Evolutionary conservation across 2,888 invertebrate genomes (phyloP), one percentile per base, ranked within the genome.

Genomic region (Dione vanillae): DNA sequence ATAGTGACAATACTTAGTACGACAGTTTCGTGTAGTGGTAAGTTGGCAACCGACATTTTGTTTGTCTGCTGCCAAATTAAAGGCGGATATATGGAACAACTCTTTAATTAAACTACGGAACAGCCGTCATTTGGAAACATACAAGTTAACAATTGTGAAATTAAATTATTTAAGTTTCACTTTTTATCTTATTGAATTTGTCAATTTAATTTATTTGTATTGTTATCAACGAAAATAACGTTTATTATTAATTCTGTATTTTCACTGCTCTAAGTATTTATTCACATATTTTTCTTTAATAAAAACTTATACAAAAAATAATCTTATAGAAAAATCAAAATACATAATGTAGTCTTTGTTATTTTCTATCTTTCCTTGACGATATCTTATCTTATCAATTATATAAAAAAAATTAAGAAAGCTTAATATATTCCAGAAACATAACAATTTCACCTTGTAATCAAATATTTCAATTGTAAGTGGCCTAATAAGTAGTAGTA

Each of bases 401-500:
- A 41, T 1, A 51, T n/a, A 27, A 27, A 61, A 20, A 3, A n/a
- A 61, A 43, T 35, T 10, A 45, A n/a, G 16, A 27, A 45, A 35
- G 7, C 10, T 61, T n/a, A 11, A 45, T 45, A 61, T 45, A 61
- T 35, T 45, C 12, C 16, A 45, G 27, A 61, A 16, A 16, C 16
- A 35, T 43, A 11, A 45, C 7, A n/a, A 45, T 27, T n/a, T 35
- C 45, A 6, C 27, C 20, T n/a, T n/a, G 7, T n/a, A n/a, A n/a
- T n/a, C n/a, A n/a, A n/a, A n/a, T n/a, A n/a, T n/a, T n/a, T n/a
- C n/a, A 49, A 43, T 68, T 41, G 65, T 65, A 51, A 52, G 61
- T 56, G 62, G 65, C 19, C 56, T 64, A 66, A 66, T 72, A 70
- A 72, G 66, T 20, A 10, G 58, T 64, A 67, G 66, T 20, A 20